These are phyloP conservation scores for Diaprepes abbreviatus DNA, from an alignment of 2,888 invertebrate genomes.

Conservation along the genomic window DNA sequence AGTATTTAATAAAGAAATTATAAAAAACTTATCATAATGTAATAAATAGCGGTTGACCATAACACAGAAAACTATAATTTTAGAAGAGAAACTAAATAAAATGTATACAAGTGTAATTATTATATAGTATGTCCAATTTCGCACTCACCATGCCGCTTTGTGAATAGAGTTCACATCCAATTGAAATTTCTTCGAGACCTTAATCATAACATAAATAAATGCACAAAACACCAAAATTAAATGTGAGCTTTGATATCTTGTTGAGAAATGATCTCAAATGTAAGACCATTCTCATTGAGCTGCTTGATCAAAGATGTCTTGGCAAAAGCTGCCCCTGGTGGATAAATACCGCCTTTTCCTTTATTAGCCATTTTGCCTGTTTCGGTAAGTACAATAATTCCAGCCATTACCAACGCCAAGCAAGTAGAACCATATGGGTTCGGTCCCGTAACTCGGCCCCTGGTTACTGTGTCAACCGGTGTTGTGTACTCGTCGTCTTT, in stretches of 20 bases:
- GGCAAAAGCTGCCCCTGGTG: constrained; percentile 89
- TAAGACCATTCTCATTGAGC: constrained; percentile 80
- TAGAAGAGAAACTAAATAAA: too few relatives aligned
- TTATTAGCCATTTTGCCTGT: constrained; percentile 78
- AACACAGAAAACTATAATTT: too few relatives aligned
- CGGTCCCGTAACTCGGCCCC: constrained; percentile 75
- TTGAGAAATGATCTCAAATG: constrained; percentile 73
- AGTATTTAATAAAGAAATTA: too few relatives aligned
- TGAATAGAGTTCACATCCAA: too few relatives aligned
- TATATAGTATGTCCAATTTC: too few relatives aligned
- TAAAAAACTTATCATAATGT: too few relatives aligned
- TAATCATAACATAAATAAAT: too few relatives aligned
- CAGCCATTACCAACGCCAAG: constrained; percentile 79
- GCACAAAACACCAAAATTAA: too few relatives aligned
- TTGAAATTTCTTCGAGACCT: too few relatives aligned
- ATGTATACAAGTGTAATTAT: too few relatives aligned
- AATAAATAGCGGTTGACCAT: too few relatives aligned
- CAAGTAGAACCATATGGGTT: constrained; percentile 90
- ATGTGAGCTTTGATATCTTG: constrained; percentile 17
- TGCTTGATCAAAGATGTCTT: constrained; percentile 84
- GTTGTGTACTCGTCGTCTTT: constrained; percentile 71
- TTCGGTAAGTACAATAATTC: constrained; percentile 82
- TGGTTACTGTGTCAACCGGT: constrained; percentile 72
- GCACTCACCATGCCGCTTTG: too few relatives aligned
- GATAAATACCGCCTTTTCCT: constrained; percentile 71